A percentile compares a stretch with the other conserved stretches of the same genome.
phyloP scores from a whole-genome alignment of 92 coral and sea anemone genomes.

The Bergia puertoricense region DNA sequence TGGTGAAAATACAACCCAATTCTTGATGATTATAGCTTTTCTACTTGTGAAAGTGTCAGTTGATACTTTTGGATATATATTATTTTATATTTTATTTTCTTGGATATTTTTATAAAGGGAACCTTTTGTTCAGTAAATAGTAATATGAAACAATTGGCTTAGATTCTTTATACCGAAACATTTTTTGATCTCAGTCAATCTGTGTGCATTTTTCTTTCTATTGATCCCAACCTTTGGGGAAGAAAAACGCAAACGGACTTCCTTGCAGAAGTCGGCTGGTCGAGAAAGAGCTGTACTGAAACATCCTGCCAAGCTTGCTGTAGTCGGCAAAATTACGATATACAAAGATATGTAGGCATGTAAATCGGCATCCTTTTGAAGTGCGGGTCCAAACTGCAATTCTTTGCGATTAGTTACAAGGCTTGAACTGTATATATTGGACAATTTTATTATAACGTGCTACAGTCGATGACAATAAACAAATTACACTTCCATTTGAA shows the following conservation, averaged over 20 bases:
- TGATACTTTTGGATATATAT: too few relatives aligned
- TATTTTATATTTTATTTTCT: too few relatives aligned
- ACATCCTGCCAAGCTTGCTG: background rate
- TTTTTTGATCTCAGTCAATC: background rate
- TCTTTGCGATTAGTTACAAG: background rate
- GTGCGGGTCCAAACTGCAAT: background rate
- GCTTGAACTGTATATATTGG: background rate
- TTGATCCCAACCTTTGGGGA: background rate
- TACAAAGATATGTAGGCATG: background rate
- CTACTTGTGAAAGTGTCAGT: too few relatives aligned
- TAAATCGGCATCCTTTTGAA: conserved; percentile 23
- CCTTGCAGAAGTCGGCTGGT: background rate
- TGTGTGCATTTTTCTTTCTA: background rate
- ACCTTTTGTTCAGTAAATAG: too few relatives aligned
- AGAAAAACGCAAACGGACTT: background rate
- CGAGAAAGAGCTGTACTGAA: background rate
- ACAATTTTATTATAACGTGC: background rate
- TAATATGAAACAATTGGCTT: background rate
- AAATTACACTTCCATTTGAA: too few relatives aligned
- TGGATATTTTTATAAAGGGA: background rate
- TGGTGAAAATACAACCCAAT: too few relatives aligned
- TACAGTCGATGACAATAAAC: background rate
- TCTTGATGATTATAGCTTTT: too few relatives aligned
- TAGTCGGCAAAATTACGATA: conserved; percentile 4
- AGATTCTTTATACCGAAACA: background rate